Conservation (phyloP, 2,113 vertebrate genomes). For the Chiloscyllium plagiosum region DNA sequence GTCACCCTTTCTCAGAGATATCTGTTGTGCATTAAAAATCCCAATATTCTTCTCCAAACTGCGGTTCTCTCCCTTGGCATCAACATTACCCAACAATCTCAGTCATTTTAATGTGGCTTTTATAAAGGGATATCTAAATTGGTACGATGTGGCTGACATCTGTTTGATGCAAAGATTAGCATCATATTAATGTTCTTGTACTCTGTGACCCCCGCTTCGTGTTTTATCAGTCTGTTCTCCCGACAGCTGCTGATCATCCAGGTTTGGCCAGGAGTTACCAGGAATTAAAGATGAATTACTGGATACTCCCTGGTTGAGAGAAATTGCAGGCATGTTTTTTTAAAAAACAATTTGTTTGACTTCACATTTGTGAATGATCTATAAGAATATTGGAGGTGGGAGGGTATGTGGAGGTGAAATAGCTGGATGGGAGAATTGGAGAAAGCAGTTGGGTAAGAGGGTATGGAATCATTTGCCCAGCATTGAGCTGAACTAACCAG, state of each 20-base stretch:
- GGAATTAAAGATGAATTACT: background rate
- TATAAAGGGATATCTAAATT: background rate
- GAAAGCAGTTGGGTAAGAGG: background rate
- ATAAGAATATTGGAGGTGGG: background rate
- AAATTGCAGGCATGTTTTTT: background rate
- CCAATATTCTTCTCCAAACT: background rate
- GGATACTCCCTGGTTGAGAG: background rate
- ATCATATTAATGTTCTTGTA: background rate
- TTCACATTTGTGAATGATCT: background rate
- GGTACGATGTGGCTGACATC: background rate
- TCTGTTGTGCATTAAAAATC: background rate
- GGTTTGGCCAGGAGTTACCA: background rate
- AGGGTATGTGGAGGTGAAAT: background rate
- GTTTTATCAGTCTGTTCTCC: background rate
- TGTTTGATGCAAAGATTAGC: background rate
- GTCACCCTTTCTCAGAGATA: too few species aligned
- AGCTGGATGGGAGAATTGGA: background rate
- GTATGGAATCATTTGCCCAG: background rate
- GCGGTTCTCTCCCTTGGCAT: background rate
- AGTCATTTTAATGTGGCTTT: background rate
- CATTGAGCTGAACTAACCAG: background rate
- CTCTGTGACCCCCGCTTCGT: background rate
- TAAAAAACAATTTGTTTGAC: background rate
- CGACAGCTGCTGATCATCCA: background rate
- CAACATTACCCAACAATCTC: background rate